Base-by-base conservation (phyloP, 2,113 vertebrate species). In the Porphyrio hochstetteri region DNA sequence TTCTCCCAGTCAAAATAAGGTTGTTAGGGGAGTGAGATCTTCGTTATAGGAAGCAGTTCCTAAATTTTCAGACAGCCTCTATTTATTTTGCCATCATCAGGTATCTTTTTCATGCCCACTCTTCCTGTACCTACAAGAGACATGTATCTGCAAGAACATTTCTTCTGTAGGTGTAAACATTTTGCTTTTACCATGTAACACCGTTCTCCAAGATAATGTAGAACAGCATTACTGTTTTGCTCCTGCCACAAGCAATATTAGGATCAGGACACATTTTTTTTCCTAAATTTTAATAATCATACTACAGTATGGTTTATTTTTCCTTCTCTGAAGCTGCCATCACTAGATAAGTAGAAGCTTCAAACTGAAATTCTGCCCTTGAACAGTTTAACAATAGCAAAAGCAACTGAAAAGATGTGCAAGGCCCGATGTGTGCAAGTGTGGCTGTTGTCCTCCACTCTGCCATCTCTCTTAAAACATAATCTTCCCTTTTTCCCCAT, bases 141-240 rank as follows among this genome's bases (percentile, higher is more conserved):
- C 4, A 1, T 17, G 5, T 64, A 90, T 81, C 48, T 93, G 9
- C 35, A 68, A 79, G 57, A 88, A 92, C 33, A 86, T 33, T 84
- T 86, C 68, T 86, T 48, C 79, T 88, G 84, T 33, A 86, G 69
- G 72, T 95, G 18, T 38, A 91, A 96, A 78, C 5, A 76, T 75
- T 89, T 93, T 90, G 60, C 21, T 93, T 88, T 90, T 82, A 83
- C 35, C 48, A 44, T 6, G 46, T 27, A 50, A 5, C 11, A 72
- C 31, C n/a, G 16, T 89, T 75, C 50, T 17, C 11, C 38, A 18
- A 78, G 35, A 79, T 60, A 36, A 79, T 48, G 17, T 60, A 82
- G 48, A 94, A 24, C 19, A 71, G 28, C 9, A 29, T 35, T 72
- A 38, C 33, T 36, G n/a, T 76, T 92, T 57, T 91, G 28, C 31